phyloP scores from a whole-genome alignment of 2,797 vertebrate species.

The Xenentodon cancila region DNA sequence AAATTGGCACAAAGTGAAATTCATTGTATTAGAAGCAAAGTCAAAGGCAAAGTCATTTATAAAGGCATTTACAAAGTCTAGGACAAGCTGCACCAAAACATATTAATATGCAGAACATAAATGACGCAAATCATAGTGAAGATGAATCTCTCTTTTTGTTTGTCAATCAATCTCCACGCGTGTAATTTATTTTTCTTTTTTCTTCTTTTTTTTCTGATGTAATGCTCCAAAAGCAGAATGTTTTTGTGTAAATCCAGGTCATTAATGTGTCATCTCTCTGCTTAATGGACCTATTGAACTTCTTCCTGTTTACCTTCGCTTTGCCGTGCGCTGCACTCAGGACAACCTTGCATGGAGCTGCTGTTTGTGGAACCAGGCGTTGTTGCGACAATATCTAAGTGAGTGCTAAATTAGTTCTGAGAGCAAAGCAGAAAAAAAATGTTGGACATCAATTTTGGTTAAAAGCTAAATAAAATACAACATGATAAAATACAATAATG shows the following conservation, averaged over 20 bases:
- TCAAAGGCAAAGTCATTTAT: constrained; percentile 60
- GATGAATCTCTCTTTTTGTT: constrained; percentile 19
- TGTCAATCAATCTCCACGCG: constrained; percentile 39
- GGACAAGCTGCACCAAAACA: constrained; percentile 40
- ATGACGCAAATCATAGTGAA: constrained; percentile 54
- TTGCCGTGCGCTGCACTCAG: constrained; percentile 57
- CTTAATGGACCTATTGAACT: constrained; percentile 72
- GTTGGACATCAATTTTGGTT: constrained; percentile 12
- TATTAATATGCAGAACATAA: constrained; percentile 42
- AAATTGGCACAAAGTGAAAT: constrained; percentile 62
- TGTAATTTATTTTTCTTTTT: constrained; percentile 15
- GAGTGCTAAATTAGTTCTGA: constrained; percentile 49
- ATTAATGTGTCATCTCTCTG: constrained; percentile 74
- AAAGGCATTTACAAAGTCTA: constrained; percentile 53
- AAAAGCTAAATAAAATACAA: constrained; percentile 19
- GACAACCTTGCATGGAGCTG: constrained; percentile 62
- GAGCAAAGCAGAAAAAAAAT: constrained; percentile 15
- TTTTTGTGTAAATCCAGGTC: constrained; percentile 55
- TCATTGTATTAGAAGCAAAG: constrained; percentile 44
- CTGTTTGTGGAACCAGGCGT: constrained; percentile 26
- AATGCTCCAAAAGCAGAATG: constrained; percentile 30
- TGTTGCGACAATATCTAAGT: constrained; percentile 45
- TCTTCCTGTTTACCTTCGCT: constrained; percentile 78
- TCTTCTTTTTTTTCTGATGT: constrained; percentile 21
- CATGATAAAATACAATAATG: constrained; percentile 19